phyloP scores from a whole-genome alignment of 2,797 vertebrate genomes.

The Pseudochromis fuscus region DNA sequence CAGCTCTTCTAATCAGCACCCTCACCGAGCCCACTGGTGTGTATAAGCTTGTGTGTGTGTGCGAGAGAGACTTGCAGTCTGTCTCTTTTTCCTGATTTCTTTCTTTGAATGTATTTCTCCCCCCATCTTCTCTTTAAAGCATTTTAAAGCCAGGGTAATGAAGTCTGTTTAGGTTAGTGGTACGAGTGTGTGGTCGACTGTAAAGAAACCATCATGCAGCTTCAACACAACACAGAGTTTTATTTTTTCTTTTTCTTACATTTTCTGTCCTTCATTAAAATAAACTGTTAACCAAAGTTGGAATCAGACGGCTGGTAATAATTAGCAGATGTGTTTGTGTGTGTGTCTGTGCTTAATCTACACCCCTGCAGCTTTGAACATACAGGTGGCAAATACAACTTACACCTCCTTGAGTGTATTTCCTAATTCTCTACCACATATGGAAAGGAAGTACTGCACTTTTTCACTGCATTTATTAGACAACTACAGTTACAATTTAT shows the following conservation, averaged over 20 bases:
- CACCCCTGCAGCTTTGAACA: constrained; percentile 14
- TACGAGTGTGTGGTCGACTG: constrained; percentile 53
- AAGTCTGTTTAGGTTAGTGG: constrained; percentile 61
- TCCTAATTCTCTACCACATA: neutral
- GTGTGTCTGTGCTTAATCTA: constrained; percentile 22
- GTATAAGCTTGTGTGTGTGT: constrained; percentile 35
- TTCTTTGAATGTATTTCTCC: constrained; percentile 29
- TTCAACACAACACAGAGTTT: constrained; percentile 54
- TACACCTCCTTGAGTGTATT: neutral
- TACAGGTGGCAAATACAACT: constrained; percentile 13
- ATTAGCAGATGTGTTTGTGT: constrained; percentile 65
- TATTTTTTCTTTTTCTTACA: constrained; percentile 22
- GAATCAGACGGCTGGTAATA: constrained; percentile 73
- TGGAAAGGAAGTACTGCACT: neutral
- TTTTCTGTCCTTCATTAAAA: constrained; percentile 64
- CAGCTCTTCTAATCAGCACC: constrained; percentile 75
- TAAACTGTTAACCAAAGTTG: constrained; percentile 57
- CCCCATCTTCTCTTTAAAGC: constrained; percentile 34
- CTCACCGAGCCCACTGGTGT: constrained; percentile 51
- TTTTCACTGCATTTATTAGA: constrained; percentile 10
- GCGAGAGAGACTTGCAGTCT: constrained; percentile 12
- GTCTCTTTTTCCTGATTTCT: constrained; percentile 34
- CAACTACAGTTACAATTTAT: neutral
- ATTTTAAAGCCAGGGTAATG: constrained; percentile 52
- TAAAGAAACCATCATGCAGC: constrained; percentile 61